Evolutionary conservation across 2,113 vertebrate species (phyloP).

Genomic region (Heliornis fulica): DNA sequence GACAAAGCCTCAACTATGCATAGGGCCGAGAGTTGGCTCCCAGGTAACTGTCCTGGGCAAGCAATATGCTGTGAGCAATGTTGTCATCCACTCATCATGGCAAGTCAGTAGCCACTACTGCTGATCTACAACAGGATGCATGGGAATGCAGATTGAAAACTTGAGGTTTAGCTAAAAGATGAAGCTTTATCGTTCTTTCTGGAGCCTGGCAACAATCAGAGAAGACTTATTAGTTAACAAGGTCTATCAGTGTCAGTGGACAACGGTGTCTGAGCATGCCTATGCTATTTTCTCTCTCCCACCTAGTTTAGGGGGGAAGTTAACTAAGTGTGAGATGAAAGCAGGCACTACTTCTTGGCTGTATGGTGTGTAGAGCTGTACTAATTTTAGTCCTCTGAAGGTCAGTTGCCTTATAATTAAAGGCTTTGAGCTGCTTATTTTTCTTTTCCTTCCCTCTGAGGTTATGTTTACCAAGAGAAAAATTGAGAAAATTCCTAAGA

Average conservation of each 20-base stretch:
- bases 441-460: background rate
- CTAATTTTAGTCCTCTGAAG: background rate
- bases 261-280: background rate
- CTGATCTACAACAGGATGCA: accelerated
- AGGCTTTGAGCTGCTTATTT: background rate
- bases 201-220: background rate
- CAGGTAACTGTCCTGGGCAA: background rate
- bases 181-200: background rate
- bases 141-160: too few relatives aligned
- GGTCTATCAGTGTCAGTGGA: accelerated
- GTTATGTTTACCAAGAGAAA: background rate
- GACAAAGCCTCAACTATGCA: background rate
- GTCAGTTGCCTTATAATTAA: constrained; percentile 5
- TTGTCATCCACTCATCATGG: accelerated
- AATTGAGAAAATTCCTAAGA: background rate
- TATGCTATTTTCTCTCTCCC: background rate
- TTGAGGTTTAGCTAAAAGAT: background rate
- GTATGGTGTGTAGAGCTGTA: background rate
- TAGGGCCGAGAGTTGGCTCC: background rate
- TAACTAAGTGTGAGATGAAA: background rate
- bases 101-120: too few relatives aligned
- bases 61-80: accelerated
- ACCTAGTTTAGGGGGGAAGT: background rate
- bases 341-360: accelerated
- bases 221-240: background rate